Evolutionary conservation across 2,113 vertebrate species (phyloP), one percentile per base, ranked within the genome.

Genomic region (Stegastes partitus): DNA sequence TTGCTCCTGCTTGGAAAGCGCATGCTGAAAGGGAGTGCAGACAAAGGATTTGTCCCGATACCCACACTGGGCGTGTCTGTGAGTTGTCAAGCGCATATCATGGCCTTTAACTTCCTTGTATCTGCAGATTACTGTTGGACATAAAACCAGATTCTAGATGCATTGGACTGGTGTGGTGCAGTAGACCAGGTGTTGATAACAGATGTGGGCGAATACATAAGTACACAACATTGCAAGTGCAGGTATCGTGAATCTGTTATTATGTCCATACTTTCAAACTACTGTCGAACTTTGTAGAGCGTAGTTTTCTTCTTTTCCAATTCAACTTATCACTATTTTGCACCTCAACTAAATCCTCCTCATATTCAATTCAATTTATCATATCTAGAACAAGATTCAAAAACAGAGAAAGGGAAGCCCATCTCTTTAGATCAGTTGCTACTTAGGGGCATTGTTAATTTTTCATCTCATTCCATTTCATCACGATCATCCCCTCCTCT

Each of bases 371-470:
- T 76, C 31, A 55, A 23, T 50, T n/a, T 61, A 25, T 59, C 64
- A 26, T 19, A 75, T 70, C 28, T 25, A 25, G 74, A 77, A 79
- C 18, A 26, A 47, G 42, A 62, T 70, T 26, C 11, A 7, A 64
- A 47, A 23, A 61, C 58, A 44, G 18, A 28, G 19, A 1, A 18
- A 57, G 71, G 39, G 26, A 45, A n/a, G 11, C 16, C 45, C 6
- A 16, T 66, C 28, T 85, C 55, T 71, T 90, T 39, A 72, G 73
- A 83, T 89, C 66, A 78, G 19, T 90, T 79, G 83, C 77, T 57
- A 64, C 49, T 62, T 14, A 82, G 34, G 63, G 73, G 34, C 64
- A 26, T 57, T 86, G 8, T 87, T 0, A 53, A 88, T 69, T 55
- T 80, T 85, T 87, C 42, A 81, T 83, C 64, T 70, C 28, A 55